Conservation (phyloP, 2,797 vertebrate genomes). For the Onychomys arenicola region DNA sequence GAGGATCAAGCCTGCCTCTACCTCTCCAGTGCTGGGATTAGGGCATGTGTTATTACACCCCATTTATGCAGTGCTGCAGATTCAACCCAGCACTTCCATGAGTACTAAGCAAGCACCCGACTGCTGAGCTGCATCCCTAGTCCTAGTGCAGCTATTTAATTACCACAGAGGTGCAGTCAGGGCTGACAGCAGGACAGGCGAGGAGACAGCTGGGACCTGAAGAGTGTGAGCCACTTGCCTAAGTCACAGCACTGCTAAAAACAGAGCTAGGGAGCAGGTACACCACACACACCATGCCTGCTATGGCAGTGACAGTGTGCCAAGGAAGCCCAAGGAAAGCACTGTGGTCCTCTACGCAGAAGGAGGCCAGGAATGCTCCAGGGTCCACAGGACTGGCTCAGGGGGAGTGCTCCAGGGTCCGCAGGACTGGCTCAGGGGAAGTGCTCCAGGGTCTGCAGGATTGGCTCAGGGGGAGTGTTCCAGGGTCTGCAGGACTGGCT, state of each 20-base stretch:
- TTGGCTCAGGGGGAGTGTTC: background rate
- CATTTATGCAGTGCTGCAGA: background rate
- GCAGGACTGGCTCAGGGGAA: too few relatives aligned
- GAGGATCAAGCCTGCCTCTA: background rate
- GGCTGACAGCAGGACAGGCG: background rate
- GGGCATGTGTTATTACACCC: background rate
- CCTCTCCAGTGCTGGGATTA: background rate
- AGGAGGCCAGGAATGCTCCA: background rate
- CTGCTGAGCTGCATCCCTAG: background rate
- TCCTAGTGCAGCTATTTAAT: background rate
- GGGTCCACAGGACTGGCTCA: too few relatives aligned
- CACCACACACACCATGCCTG: background rate
- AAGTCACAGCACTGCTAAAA: background rate
- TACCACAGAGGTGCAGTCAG: conserved; percentile 8
- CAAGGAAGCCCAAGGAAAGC: background rate
- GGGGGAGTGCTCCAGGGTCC: too few relatives aligned
- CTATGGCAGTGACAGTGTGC: background rate
- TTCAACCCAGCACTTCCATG: background rate
- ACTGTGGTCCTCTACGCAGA: background rate
- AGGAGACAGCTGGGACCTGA: conserved; percentile 24
- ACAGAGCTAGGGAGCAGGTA: background rate
- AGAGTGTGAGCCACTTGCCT: conserved; percentile 18
- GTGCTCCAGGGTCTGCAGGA: background rate
- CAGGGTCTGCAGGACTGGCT: background rate
- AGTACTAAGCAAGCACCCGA: background rate